Conservation (phyloP, 2,113 vertebrate genomes). For the Pelvicachromis taeniatus region DNA sequence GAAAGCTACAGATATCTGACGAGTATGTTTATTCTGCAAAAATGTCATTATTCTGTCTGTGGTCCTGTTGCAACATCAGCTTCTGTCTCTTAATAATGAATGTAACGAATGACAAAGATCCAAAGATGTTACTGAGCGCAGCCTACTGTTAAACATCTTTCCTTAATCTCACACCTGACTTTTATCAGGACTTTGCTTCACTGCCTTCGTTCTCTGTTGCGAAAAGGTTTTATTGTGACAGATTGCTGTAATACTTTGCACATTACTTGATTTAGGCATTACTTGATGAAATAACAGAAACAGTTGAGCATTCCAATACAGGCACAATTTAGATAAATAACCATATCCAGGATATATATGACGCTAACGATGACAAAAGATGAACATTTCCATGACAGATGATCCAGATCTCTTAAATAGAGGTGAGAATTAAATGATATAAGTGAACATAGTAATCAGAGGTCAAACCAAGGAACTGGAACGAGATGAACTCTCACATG, state of each 20-base stretch:
- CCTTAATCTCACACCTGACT: neutral
- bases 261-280: neutral
- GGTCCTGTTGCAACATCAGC: neutral
- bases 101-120: neutral
- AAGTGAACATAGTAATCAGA: neutral
- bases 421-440: neutral
- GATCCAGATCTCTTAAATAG: neutral
- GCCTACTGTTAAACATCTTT: neutral
- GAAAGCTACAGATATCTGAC: neutral
- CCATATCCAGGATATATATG: neutral
- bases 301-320: neutral
- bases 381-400: neutral
- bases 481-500: neutral
- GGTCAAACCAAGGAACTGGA: neutral
- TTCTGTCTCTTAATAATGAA: neutral
- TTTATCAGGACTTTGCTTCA: neutral
- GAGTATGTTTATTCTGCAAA: neutral
- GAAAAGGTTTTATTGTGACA: neutral
- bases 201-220: neutral
- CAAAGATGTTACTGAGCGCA: neutral
- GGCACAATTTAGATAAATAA: neutral
- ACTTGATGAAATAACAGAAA: neutral
- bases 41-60: neutral
- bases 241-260: neutral
- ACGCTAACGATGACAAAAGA: neutral